Percentiles rank a stretch among this genome's conserved stretches.
phyloP scores from a whole-genome alignment of 2,113 vertebrate genomes.

The Colius striatus region DNA sequence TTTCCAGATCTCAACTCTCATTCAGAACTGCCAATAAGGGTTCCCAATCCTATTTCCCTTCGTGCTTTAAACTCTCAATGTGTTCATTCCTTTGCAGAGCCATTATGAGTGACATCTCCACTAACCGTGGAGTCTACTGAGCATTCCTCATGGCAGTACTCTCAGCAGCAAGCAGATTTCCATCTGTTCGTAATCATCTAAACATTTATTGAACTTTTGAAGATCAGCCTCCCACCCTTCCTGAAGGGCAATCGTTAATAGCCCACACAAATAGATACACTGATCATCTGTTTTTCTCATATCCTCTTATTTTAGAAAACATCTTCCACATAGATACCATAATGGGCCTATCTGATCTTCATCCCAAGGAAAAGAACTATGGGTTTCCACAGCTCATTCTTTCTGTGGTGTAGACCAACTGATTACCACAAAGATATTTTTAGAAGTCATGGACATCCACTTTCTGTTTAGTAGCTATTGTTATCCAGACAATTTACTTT shows the following conservation, averaged over 20 bases:
- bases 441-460: not conserved
- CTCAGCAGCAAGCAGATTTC: not conserved
- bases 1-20: not conserved
- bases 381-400: not conserved
- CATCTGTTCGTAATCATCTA: not conserved
- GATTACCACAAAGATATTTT: not conserved
- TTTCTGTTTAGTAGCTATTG: not conserved
- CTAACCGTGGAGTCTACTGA: not conserved
- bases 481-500: too few relatives aligned
- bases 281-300: not conserved
- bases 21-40: not conserved
- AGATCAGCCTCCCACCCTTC: not conserved
- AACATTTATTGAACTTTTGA: not conserved
- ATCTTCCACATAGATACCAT: not conserved
- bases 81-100: not conserved
- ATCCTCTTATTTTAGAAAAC: not conserved
- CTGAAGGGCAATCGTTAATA: not conserved
- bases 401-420: not conserved
- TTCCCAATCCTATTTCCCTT: not conserved
- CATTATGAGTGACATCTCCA: not conserved
- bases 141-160: not conserved
- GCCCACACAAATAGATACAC: not conserved
- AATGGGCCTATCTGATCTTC: not conserved
- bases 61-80: not conserved
- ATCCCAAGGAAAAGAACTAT: not conserved